Conservation (phyloP, 2,797 vertebrate species). For the Psittacula echo region DNA sequence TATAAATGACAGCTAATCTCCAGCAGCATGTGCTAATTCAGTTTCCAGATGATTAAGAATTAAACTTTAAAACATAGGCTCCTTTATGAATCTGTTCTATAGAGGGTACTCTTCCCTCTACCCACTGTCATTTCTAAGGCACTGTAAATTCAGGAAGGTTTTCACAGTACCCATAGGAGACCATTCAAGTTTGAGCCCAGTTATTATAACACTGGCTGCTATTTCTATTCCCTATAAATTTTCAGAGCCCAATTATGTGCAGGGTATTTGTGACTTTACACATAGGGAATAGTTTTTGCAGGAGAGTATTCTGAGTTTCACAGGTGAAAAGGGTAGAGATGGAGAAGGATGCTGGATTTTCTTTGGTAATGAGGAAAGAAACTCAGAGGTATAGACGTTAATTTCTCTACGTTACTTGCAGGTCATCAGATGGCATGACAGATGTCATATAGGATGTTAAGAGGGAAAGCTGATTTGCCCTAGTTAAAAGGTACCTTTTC, state of each 20-base stretch:
- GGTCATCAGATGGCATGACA: neutral
- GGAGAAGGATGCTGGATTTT: slow-evolving; percentile 8
- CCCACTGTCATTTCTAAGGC: neutral
- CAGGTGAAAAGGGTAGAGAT: neutral
- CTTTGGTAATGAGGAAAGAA: slow-evolving; percentile 29
- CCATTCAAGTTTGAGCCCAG: neutral
- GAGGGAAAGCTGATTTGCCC: neutral
- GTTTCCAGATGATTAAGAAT: neutral
- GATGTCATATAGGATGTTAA: neutral
- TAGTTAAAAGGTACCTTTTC: neutral
- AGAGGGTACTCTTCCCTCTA: neutral
- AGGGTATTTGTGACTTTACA: neutral
- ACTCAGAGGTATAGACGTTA: neutral
- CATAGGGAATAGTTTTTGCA: neutral
- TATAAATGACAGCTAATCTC: neutral
- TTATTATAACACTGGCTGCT: neutral
- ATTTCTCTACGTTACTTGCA: slow-evolving; percentile 7
- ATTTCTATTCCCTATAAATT: neutral
- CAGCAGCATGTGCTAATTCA: neutral
- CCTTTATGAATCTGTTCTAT: neutral
- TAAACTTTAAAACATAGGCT: neutral
- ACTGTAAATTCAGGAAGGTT: slow-evolving; percentile 1
- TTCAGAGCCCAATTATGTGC: neutral
- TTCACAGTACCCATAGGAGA: slow-evolving; percentile 25
- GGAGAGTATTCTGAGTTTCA: neutral